Evolutionary conservation across 1,140 invertebrate species (phyloP).

Genomic region (Chelonus insularis): DNA sequence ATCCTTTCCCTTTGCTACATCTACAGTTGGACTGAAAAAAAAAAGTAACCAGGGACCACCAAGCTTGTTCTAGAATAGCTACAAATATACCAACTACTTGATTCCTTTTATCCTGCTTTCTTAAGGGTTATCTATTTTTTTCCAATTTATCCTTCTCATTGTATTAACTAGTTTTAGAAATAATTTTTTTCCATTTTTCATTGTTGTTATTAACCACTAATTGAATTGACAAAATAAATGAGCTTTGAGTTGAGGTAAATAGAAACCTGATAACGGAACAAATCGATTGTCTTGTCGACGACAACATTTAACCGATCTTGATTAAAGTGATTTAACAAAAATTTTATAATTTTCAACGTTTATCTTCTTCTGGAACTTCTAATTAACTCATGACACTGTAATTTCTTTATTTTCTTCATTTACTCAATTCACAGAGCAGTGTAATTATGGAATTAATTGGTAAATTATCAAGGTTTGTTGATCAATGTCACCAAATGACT

Average conservation of each 20-base stretch:
- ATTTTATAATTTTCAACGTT: not conserved
- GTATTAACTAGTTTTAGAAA: no score
- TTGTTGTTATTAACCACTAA: not conserved
- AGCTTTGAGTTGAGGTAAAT: not conserved
- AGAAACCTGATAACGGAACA: not conserved
- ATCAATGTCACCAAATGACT: not conserved
- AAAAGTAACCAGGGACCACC: not conserved
- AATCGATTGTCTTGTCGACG: not conserved
- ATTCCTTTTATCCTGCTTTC: not conserved
- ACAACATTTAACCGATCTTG: not conserved
- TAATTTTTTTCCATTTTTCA: no score
- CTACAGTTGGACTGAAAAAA: not conserved
- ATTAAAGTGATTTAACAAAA: not conserved
- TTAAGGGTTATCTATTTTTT: no score
- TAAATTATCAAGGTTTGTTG: not conserved
- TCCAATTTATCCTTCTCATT: no score
- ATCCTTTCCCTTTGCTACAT: slow-evolving; percentile 32
- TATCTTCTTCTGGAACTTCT: not conserved
- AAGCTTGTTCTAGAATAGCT: not conserved
- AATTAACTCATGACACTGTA: not conserved
- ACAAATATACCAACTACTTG: no score
- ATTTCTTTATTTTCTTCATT: not conserved
- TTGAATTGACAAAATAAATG: not conserved
- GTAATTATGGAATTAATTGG: not conserved
- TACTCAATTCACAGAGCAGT: not conserved